Evolutionary conservation across 2,797 vertebrate species (phyloP).

Genomic region (Momotus momota): DNA sequence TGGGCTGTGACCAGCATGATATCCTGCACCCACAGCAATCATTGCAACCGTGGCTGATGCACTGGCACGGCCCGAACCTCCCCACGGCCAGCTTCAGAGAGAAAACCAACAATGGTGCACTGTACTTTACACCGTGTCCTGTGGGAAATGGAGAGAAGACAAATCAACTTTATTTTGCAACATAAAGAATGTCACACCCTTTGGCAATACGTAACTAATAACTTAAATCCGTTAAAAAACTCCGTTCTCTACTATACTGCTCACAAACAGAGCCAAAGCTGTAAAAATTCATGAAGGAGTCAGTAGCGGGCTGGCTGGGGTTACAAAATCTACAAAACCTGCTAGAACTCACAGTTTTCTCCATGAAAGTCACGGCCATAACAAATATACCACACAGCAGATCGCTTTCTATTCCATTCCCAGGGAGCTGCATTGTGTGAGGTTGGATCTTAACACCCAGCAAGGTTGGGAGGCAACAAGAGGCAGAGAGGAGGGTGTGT

Average conservation of each 20-base stretch:
- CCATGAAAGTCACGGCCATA: constrained; percentile 49
- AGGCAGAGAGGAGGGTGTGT: background rate
- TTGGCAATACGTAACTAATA: constrained; percentile 60
- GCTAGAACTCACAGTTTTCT: constrained; percentile 52
- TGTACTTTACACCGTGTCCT: background rate
- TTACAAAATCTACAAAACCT: constrained; percentile 61
- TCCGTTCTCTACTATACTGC: background rate
- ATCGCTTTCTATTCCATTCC: constrained; percentile 46
- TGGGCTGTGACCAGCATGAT: accelerated
- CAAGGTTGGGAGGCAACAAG: background rate
- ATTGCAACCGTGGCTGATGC: background rate
- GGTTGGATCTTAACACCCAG: background rate
- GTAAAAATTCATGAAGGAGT: constrained; percentile 68
- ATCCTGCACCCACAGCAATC: background rate
- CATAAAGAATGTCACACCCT: constrained; percentile 51
- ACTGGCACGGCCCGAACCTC: background rate
- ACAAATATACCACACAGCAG: constrained; percentile 56
- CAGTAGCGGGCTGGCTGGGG: constrained; percentile 52
- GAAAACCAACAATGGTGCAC: background rate
- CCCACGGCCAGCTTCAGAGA: background rate
- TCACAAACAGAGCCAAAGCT: constrained; percentile 10
- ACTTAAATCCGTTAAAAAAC: constrained; percentile 53
- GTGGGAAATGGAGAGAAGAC: constrained; percentile 54
- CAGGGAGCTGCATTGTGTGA: constrained; percentile 22
- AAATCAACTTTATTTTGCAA: constrained; percentile 49